These are phyloP conservation scores for Leucophenga maculata DNA, from an alignment of 2,888 invertebrate genomes.

Conservation along the genomic window DNA sequence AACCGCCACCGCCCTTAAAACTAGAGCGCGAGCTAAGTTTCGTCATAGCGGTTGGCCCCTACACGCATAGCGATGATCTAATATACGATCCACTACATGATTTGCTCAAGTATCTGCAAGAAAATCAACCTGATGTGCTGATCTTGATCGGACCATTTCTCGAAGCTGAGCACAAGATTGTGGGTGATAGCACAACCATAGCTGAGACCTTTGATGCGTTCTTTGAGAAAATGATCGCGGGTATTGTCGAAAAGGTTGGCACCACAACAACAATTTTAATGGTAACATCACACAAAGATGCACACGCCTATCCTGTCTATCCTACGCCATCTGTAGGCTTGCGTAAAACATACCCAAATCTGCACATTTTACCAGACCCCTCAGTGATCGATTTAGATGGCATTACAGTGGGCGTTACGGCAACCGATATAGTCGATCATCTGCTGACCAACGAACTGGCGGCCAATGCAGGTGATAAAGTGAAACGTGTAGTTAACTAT, in stretches of 20 bases:
- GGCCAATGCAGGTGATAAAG: constrained; percentile 77
- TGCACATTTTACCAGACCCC: constrained; percentile 86
- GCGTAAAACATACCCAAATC: constrained; percentile 75
- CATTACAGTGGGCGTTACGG: constrained; percentile 83
- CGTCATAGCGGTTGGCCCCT: constrained; percentile 88
- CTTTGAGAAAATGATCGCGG: constrained; percentile 81
- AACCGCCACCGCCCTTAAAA: constrained; percentile 71
- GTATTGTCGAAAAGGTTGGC: constrained; percentile 77
- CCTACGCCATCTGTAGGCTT: constrained; percentile 86
- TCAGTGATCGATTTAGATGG: constrained; percentile 84
- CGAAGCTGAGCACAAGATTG: constrained; percentile 79
- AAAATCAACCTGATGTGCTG: constrained; percentile 83
- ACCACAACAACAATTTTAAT: constrained; percentile 83
- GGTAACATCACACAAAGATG: constrained; percentile 84
- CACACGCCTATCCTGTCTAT: constrained; percentile 84
- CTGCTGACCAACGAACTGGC: constrained; percentile 85
- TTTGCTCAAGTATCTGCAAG: constrained; percentile 78
- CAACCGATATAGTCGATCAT: constrained; percentile 88
- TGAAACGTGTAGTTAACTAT: constrained; percentile 83
- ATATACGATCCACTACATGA: constrained; percentile 87
- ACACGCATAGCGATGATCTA: constrained; percentile 83
- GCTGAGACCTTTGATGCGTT: constrained; percentile 81
- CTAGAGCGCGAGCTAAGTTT: constrained; percentile 77
- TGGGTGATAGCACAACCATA: constrained; percentile 75
- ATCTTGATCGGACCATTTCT: constrained; percentile 90